These are phyloP conservation scores for Therioaphis trifolii DNA, from an alignment of 2,888 invertebrate genomes.

Conservation along the genomic window DNA sequence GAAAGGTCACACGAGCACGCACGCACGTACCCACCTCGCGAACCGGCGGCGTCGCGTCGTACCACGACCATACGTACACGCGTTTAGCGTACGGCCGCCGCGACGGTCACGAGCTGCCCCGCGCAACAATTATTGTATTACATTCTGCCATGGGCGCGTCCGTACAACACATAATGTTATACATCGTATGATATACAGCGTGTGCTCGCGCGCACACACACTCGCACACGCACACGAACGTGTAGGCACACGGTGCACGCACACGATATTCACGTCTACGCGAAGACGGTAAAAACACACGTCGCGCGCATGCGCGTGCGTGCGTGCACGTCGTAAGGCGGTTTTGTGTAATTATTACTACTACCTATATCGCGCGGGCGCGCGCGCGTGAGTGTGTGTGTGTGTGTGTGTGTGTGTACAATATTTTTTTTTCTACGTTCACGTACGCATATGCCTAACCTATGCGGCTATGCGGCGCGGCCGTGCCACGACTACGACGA, in stretches of 20 bases:
- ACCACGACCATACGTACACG: slow-evolving; percentile 25
- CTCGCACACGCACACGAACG: not conserved
- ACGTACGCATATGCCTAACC: too few relatives aligned
- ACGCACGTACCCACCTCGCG: not conserved
- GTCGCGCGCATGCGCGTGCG: not conserved
- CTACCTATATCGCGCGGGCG: not conserved
- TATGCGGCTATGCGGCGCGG: too few relatives aligned
- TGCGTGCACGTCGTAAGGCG: not conserved
- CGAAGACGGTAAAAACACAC: too few relatives aligned
- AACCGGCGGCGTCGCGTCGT: not conserved
- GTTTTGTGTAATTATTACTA: too few relatives aligned
- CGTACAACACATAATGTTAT: not conserved
- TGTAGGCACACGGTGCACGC: not conserved
- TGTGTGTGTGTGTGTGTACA: not conserved
- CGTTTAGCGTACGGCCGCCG: slow-evolving; percentile 4
- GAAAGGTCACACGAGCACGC: not conserved
- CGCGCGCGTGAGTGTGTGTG: not conserved
- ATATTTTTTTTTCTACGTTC: not conserved
- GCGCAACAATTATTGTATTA: slow-evolving; percentile 61
- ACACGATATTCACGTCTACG: not conserved
- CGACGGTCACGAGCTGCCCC: slow-evolving; percentile 45
- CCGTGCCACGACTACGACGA: not conserved
- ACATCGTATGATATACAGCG: slow-evolving; percentile 13
- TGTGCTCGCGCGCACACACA: not conserved
- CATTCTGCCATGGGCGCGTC: slow-evolving; percentile 43